Percentiles rank a stretch among this genome's conserved stretches.
Evolutionary conservation across 2,888 invertebrate species (phyloP).

Genomic region (Mylabris sibirica): DNA sequence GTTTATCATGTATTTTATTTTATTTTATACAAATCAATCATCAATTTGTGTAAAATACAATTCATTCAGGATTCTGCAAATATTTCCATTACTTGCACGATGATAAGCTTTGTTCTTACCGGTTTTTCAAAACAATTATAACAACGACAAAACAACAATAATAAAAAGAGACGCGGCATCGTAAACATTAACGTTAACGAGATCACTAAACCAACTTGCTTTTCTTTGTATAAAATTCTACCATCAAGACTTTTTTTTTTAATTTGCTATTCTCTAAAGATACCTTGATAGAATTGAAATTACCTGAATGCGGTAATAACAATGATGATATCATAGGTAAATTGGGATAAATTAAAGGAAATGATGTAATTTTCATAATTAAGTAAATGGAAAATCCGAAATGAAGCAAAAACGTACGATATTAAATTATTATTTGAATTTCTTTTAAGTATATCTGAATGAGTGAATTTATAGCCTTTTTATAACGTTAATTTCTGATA

Average conservation of each 20-base stretch:
- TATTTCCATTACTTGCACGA: too few relatives aligned
- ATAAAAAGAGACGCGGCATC: not conserved
- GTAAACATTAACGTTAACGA: not conserved
- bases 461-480: not conserved
- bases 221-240: not conserved
- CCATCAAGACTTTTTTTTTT: not conserved
- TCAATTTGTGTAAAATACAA: too few relatives aligned
- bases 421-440: too few relatives aligned
- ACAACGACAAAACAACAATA: not conserved
- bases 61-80: too few relatives aligned
- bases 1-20: not conserved
- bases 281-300: not conserved
- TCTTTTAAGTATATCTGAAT: too few relatives aligned
- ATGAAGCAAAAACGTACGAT: too few relatives aligned
- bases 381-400: not conserved
- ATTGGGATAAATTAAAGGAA: not conserved
- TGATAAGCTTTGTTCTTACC: not conserved
- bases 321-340: slow-evolving; percentile 1
- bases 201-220: not conserved
- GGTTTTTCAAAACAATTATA: not conserved
- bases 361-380: not conserved
- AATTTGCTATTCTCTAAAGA: not conserved
- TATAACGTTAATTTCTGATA: not conserved
- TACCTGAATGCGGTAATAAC: not conserved
- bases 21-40: too few relatives aligned